Evolutionary conservation across 2,113 vertebrate genomes (phyloP), one percentile per base, ranked within the genome.

Genomic region (Bubalus kerabau): DNA sequence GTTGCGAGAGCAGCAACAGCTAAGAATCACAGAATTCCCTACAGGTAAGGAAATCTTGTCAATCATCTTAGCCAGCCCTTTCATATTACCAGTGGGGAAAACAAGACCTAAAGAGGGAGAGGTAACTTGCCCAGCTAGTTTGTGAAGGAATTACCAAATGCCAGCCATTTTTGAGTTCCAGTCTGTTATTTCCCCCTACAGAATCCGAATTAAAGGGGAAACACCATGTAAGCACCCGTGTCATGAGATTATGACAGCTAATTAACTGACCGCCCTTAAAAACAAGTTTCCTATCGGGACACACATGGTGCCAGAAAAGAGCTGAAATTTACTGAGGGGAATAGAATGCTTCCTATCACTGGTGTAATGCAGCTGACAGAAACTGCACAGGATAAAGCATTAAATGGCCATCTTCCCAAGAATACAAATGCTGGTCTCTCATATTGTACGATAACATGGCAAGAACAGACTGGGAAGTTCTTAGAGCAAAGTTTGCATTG

Each of bases 391-490:
- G 99, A 59, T 99, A 99, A 3, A 99, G 97, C 98, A 99, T 99
- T 88, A 99, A 97, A 30, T 98, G 99, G 56, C 99, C 98, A 1
- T 99, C 99, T 97, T 99, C 99, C 99, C 99, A 99, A 0, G 99
- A 99, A 6, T 99, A 99, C 96, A 99, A 97, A 23, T 99, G 99
- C 89, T 98, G 98, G 93, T 99, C 99, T 95, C 99, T 99, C 40
- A 99, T 98, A 43, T 99, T 99, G 97, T 99, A 99, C 0, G 99
- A 99, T 12, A 99, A 98, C 99, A 99, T 99, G 5, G 99, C 99
- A 91, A 99, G 99, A 36, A 99, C 98, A 10, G 99, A 99, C 2
- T 98, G 99, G 0, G 99, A 98, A 48, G 99, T 98, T 84, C 99
- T 99, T 85, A 99, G 97, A 87, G 99, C 99, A 96, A 99, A 99